Base-by-base conservation (phyloP, 2,797 vertebrate species). In the Lacerta bilineata region DNA sequence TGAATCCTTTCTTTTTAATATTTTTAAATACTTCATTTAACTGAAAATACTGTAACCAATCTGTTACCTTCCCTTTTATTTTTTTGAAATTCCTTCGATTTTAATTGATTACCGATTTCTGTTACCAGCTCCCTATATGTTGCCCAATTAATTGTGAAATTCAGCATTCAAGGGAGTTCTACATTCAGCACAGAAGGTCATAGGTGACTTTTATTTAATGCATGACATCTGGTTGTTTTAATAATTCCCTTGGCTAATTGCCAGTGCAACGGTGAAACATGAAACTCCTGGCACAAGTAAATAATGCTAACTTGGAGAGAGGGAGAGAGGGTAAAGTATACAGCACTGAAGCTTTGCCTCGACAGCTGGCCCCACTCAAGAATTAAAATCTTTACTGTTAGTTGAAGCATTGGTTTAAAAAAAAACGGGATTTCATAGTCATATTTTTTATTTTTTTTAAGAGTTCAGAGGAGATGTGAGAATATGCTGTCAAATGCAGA, bases 161-260 rank as follows among this genome's bases (percentile, higher is more conserved):
- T 91, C 87, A 85, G 55, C 85, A 88, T 69, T 55, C 74, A 25
- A 88, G 91, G 79, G 80, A 80, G 78, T 43, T 95, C 17, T 91
- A 69, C 39, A 59, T 89, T 90, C 83, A 93, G 91, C 77, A 90
- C 68, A 90, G 79, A 90, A 87, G 87, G 90, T 84, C 91, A 88
- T 88, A 91, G 91, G 93, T 91, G 92, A 93, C 93, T 95, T 95
- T 93, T 95, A 94, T 94, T 95, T 95, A 92, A 94, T 94, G 91
- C 75, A 43, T 88, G 90, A 91, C 92, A 94, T 94, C 90, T 94
- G 94, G 88, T 90, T 93, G 90, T 94, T 94, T 41, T 92, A 94
- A 93, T 95, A 90, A 94, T 94, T 95, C 94, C 87, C 83, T 93
- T 95, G 87, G 91, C 90, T 92, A 95, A 94, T 95, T 93, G 93